Conservation (phyloP, 2,113 vertebrate species). For the Catagonus wagneri region DNA sequence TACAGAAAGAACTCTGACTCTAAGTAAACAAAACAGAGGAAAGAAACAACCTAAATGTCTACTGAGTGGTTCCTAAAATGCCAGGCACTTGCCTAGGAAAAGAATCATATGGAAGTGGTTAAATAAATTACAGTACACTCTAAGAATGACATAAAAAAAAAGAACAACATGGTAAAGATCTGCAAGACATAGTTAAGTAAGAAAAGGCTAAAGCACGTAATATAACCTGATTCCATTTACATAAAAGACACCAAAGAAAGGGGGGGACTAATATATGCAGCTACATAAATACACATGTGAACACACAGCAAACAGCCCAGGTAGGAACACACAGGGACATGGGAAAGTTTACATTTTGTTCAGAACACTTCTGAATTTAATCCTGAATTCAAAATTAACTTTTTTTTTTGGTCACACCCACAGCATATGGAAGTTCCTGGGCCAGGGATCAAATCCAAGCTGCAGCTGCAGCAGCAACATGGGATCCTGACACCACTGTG, state of each 20-base stretch:
- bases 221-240: not conserved
- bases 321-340: rapidly evolving
- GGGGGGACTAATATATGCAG: rapidly evolving
- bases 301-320: not conserved
- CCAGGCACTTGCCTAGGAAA: not conserved
- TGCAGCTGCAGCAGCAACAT: too few relatives aligned
- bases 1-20: not conserved
- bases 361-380: not conserved
- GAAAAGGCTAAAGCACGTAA: not conserved
- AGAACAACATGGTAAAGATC: not conserved
- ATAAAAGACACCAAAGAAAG: not conserved
- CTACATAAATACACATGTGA: not conserved
- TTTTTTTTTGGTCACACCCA: too few relatives aligned
- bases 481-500: too few relatives aligned
- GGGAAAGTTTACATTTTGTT: not conserved
- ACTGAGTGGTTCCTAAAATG: not conserved
- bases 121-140: not conserved
- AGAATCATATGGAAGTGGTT: not conserved
- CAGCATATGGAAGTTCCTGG: too few relatives aligned
- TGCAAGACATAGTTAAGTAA: not conserved
- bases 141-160: not conserved
- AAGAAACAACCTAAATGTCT: constrained; percentile 44
- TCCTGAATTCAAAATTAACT: not conserved
- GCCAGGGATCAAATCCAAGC: too few relatives aligned
- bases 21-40: not conserved